Evolutionary conservation across 1,140 invertebrate species (phyloP).

Genomic region (Brachionus rotundiformis): DNA sequence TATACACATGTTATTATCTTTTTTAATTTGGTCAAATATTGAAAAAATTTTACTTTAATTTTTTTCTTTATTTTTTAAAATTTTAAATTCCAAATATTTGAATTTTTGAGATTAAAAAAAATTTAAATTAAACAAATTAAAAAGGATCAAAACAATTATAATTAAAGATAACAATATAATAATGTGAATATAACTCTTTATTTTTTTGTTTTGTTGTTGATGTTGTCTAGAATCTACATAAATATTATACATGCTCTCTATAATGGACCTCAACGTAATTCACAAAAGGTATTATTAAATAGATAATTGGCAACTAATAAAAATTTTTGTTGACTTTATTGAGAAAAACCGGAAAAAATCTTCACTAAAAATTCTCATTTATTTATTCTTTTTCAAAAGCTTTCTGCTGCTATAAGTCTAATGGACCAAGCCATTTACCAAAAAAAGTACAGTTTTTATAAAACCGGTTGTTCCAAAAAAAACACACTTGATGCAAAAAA

Average conservation of each 20-base stretch:
- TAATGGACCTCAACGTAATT: not conserved
- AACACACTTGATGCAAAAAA: not conserved
- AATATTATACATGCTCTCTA: not conserved
- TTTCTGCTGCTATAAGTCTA: not conserved
- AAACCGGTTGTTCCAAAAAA: slow-evolving; percentile 5
- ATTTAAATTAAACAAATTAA: not conserved
- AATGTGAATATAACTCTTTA: not conserved
- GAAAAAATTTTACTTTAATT: not conserved
- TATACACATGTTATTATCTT: not conserved
- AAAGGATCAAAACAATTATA: slow-evolving; percentile 26
- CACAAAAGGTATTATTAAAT: not conserved
- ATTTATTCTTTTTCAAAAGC: not conserved
- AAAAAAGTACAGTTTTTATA: not conserved
- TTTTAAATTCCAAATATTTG: slow-evolving; percentile 20
- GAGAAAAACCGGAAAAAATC: slow-evolving; percentile 13
- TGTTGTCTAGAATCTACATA: not conserved
- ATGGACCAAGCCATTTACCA: not conserved
- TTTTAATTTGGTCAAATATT: not conserved
- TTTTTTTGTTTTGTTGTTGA: too few species aligned
- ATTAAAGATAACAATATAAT: not conserved
- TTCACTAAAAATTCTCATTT: slow-evolving; percentile 19
- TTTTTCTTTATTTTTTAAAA: slow-evolving; percentile 1
- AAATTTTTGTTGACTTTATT: not conserved
- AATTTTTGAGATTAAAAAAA: slow-evolving; percentile 31
- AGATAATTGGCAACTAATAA: not conserved